These are phyloP conservation scores for Ptychochromis oligacanthus DNA, from an alignment of 2,113 vertebrate species.

Conservation along the genomic window DNA sequence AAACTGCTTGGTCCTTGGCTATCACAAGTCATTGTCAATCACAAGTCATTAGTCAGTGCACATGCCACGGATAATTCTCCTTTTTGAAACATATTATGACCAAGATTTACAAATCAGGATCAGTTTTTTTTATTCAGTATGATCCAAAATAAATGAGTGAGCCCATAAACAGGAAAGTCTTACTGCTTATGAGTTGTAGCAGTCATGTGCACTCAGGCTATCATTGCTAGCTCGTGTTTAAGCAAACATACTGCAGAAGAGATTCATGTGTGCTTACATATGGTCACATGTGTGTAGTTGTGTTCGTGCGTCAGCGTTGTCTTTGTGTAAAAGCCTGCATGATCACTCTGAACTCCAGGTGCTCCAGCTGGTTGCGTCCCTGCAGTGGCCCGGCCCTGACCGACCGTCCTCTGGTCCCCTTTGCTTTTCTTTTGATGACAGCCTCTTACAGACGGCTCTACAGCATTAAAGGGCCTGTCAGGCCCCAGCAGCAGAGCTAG, in stretches of 20 bases:
- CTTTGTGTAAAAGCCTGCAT: background rate
- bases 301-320: background rate
- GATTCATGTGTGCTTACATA: background rate
- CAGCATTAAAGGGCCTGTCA: slow-evolving; percentile 51
- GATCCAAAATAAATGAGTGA: no score
- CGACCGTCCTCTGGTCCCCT: slow-evolving; percentile 26
- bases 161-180: no score
- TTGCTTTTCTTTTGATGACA: slow-evolving; percentile 50
- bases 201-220: background rate
- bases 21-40: no score
- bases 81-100: no score
- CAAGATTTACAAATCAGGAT: no score
- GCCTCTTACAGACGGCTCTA: slow-evolving; percentile 33
- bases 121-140: no score
- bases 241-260: background rate
- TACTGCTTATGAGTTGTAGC: background rate
- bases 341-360: slow-evolving; percentile 42
- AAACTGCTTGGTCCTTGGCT: no score
- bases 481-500: slow-evolving; percentile 27
- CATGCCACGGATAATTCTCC: no score
- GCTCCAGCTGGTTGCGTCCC: slow-evolving; percentile 49
- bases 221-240: background rate
- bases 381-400: slow-evolving; percentile 41
- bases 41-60: no score
- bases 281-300: slow-evolving; percentile 2